Evolutionary conservation across 2,888 invertebrate genomes (phyloP).

Genomic region (Yponomeuta malinellus): DNA sequence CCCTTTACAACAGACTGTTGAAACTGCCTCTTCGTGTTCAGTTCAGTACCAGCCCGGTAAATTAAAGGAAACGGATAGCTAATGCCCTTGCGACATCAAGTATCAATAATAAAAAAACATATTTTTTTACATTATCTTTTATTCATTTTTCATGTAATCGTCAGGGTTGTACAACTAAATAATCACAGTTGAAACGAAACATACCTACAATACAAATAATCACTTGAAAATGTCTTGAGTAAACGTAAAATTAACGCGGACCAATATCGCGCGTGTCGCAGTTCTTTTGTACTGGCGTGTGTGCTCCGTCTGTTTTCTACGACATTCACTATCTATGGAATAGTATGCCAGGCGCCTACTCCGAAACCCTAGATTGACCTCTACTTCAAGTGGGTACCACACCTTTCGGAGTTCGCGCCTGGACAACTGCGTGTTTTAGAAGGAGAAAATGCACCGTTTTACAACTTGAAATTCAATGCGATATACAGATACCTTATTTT

Average conservation of each 20-base stretch:
- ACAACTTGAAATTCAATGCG: background rate
- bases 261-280: slow-evolving; percentile 18
- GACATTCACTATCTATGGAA: slow-evolving; percentile 17
- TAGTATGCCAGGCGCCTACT: background rate
- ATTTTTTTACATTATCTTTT: slow-evolving; percentile 46
- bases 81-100: too few species aligned
- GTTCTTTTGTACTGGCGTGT: slow-evolving; percentile 58
- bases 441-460: background rate
- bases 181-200: slow-evolving; percentile 78
- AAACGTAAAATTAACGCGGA: slow-evolving; percentile 21
- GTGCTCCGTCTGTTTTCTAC: slow-evolving; percentile 59
- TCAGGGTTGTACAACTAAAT: slow-evolving; percentile 77
- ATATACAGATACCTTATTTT: background rate
- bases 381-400: background rate
- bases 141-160: slow-evolving; percentile 75
- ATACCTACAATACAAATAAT: slow-evolving; percentile 39
- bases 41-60: too few species aligned
- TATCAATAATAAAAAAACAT: slow-evolving; percentile 10
- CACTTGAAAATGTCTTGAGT: background rate
- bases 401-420: background rate
- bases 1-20: too few species aligned
- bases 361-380: background rate
- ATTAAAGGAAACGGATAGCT: too few species aligned
- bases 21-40: too few species aligned
- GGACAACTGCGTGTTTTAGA: background rate